phyloP scores from a whole-genome alignment of 2,113 vertebrate genomes.

The Sinocyclocheilus anophthalmus region DNA sequence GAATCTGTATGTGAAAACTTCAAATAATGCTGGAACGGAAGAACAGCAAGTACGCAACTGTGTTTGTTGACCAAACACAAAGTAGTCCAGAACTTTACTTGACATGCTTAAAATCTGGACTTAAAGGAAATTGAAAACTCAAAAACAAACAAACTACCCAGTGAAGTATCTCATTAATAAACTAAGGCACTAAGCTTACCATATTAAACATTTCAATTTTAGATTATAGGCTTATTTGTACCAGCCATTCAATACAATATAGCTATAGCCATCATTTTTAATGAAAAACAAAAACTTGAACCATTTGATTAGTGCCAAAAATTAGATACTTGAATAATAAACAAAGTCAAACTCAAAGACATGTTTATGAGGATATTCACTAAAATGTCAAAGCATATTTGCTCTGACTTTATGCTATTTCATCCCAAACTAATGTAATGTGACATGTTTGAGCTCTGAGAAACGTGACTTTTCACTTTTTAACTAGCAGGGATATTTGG shows the following conservation, averaged over 20 bases:
- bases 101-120: not conserved
- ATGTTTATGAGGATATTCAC: not conserved
- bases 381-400: not conserved
- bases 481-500: too few species aligned
- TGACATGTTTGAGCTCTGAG: not conserved
- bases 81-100: not conserved
- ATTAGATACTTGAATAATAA: not conserved
- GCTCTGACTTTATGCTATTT: not conserved
- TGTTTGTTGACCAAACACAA: not conserved
- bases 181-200: constrained; percentile 42
- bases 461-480: not conserved
- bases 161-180: not conserved
- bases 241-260: not conserved
- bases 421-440: not conserved
- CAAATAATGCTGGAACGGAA: not conserved
- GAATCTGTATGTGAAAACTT: constrained; percentile 3
- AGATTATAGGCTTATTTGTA: not conserved
- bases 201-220: not conserved
- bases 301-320: not conserved
- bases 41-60: not conserved
- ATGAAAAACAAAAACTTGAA: not conserved
- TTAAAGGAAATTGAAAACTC: not conserved
- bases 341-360: not conserved
- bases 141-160: not conserved
- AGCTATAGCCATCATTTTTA: not conserved